Evolutionary conservation across 2,888 invertebrate genomes (phyloP).

Genomic region (Malachius bipustulatus): DNA sequence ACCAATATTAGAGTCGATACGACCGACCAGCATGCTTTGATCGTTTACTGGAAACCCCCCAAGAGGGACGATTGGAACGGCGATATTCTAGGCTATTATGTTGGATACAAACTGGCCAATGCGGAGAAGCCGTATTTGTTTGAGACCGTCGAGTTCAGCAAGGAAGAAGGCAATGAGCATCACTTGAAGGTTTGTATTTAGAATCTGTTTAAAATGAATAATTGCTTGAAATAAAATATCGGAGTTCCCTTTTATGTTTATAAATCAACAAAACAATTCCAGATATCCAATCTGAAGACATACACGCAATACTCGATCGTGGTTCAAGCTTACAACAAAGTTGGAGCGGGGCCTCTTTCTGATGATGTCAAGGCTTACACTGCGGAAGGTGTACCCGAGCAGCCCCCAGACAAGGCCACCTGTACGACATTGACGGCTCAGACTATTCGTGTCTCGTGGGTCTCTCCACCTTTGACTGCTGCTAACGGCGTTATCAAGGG

Average conservation of each 20-base stretch:
- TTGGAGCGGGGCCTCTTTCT: slow-evolving; percentile 85
- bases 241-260: not conserved
- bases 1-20: slow-evolving; percentile 77
- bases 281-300: slow-evolving; percentile 46
- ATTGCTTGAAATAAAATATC: too few relatives aligned
- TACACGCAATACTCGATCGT: slow-evolving; percentile 95
- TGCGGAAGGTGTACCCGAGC: slow-evolving; percentile 87
- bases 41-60: slow-evolving; percentile 86
- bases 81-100: slow-evolving; percentile 81
- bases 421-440: slow-evolving; percentile 90
- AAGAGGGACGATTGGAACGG: slow-evolving; percentile 85
- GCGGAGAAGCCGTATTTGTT: slow-evolving; percentile 80
- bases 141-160: slow-evolving; percentile 83
- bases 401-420: slow-evolving; percentile 81
- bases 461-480: slow-evolving; percentile 80
- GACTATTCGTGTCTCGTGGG: slow-evolving; percentile 89
- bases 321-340: slow-evolving; percentile 89
- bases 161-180: slow-evolving; percentile 85
- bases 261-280: not conserved
- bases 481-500: slow-evolving; percentile 94
- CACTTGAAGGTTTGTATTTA: slow-evolving; percentile 48
- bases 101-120: slow-evolving; percentile 75
- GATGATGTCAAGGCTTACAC: slow-evolving; percentile 84
- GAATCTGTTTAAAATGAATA: too few relatives aligned
- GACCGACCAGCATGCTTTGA: slow-evolving; percentile 73